phyloP scores from a whole-genome alignment of 2,888 invertebrate species.

The Metellina segmentata region DNA sequence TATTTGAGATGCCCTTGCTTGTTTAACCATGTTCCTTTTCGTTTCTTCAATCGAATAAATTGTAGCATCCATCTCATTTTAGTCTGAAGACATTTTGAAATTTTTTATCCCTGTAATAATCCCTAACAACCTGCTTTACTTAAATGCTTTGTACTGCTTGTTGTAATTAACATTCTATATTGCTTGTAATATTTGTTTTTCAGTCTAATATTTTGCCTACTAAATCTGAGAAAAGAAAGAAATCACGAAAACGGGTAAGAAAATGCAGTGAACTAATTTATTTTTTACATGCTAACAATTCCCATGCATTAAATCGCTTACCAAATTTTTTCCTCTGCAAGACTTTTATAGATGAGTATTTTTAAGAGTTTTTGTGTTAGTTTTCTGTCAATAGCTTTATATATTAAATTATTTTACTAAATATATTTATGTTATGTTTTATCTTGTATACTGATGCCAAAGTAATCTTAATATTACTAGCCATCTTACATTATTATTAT shows the following conservation, averaged over 20 bases:
- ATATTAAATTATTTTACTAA: too few relatives aligned
- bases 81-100: not conserved
- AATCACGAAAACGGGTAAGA: slow-evolving; percentile 69
- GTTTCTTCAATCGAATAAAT: too few relatives aligned
- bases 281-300: not conserved
- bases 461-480: too few relatives aligned
- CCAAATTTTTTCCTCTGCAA: not conserved
- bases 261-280: not conserved
- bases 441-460: too few relatives aligned
- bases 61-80: too few relatives aligned
- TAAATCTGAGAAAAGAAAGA: slow-evolving; percentile 70
- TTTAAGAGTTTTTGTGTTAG: too few relatives aligned
- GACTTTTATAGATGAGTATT: too few relatives aligned
- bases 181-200: slow-evolving; percentile 36
- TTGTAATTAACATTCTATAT: slow-evolving; percentile 10
- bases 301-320: not conserved
- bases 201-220: slow-evolving; percentile 69
- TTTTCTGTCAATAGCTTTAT: too few relatives aligned
- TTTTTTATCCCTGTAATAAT: not conserved
- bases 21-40: not conserved
- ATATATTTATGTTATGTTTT: too few relatives aligned
- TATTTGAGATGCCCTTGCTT: too few relatives aligned
- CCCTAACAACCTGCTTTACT: not conserved
- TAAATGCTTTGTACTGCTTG: not conserved
- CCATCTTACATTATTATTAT: too few relatives aligned